Conservation (phyloP, 2,888 invertebrate genomes). For the Trisateles emortualis region DNA sequence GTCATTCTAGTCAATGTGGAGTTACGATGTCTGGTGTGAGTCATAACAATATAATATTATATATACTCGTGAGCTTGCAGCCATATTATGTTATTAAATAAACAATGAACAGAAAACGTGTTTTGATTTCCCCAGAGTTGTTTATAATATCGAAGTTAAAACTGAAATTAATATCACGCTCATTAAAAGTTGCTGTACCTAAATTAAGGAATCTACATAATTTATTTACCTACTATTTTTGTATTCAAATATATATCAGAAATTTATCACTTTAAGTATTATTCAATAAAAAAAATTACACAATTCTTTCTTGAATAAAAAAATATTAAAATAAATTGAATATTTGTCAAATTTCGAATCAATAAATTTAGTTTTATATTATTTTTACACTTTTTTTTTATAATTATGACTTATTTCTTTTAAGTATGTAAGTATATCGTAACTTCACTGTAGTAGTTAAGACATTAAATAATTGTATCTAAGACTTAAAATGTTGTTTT, state of each 20-base stretch:
- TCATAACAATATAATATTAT: conserved; percentile 30
- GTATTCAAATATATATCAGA: too few relatives aligned
- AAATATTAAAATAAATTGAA: too few relatives aligned
- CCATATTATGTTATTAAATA: conserved; percentile 49
- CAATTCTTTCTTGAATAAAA: too few relatives aligned
- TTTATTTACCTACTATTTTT: background rate
- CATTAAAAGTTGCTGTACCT: background rate
- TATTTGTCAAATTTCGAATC: too few relatives aligned
- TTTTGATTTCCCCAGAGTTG: conserved; percentile 25
- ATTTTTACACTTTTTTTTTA: background rate
- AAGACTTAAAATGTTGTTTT: conserved; percentile 69
- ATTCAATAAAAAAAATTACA: too few relatives aligned
- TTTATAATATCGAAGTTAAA: background rate
- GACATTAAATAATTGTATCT: conserved; percentile 47
- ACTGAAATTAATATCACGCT: background rate
- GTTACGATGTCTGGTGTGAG: conserved; percentile 48
- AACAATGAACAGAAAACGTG: conserved; percentile 39
- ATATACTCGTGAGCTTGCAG: too few relatives aligned
- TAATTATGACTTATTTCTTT: background rate
- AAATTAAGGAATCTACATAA: background rate
- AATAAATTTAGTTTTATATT: background rate
- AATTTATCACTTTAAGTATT: too few relatives aligned
- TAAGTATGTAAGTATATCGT: conserved; percentile 24
- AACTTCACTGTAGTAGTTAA: conserved; percentile 22
- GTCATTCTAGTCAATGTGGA: conserved; percentile 48